Base-by-base conservation (phyloP, 1,140 invertebrate genomes). In the Hestina assimilis region DNA sequence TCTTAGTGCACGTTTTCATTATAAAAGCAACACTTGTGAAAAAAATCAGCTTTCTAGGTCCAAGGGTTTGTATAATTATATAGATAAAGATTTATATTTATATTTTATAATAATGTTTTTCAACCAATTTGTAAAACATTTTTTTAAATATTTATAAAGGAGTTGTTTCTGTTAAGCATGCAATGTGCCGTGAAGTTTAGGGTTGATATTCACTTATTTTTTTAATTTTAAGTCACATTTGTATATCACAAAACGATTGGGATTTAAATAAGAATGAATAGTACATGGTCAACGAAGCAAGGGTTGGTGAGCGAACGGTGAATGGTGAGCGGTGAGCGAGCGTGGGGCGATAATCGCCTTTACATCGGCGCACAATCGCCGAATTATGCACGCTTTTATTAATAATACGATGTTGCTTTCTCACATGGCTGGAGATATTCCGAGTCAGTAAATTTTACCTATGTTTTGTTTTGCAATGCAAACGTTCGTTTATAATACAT, bases 371-470 rank as follows among this genome's bases (percentile, higher is more conserved):
- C 63, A 76, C 73, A 80, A 69, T 73, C 63, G 66, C 17, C 63
- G 73, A 67, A 75, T 79, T 77, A 75, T 80, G 55, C 71, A 75
- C 79, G 75, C 77, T 80, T 83, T 77, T 80, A 79, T 83, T 79
- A 75, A 79, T 77, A 70, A 70, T 74, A 54, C 65, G 69, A 65
- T 56, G 48, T 58, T 61, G 66, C 56, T 61, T 67, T 80, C 59
- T 72, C 69, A 67, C 73, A 67, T 73, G 68, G 53, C 33, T 64
- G 59, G 33, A 19, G 29, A 60, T 53, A 51, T 48, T 40, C 33
- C 35, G 45, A 48, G 45, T 48, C 45, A 48, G 45, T 48, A 33
- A 12, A 11, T 48, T 14, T 23, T 52, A 52, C 48, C 48, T 52
- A 52, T 52, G 48, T 41, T 52, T 42, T 51, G 48, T 28, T 51